Base-by-base conservation (phyloP, 2,888 invertebrate genomes). In the Pomacea canaliculata region DNA sequence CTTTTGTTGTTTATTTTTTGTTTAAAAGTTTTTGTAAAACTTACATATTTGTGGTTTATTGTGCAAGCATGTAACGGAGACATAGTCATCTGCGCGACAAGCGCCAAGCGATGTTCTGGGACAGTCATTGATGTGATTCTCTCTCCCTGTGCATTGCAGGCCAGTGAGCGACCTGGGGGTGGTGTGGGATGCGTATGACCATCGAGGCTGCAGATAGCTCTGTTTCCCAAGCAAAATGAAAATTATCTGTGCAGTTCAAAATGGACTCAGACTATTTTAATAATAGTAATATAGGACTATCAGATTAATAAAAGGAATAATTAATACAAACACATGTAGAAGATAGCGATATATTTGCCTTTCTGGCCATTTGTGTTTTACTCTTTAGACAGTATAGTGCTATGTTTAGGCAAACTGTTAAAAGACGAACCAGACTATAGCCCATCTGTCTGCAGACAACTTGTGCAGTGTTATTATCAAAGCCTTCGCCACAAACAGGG, bases 371-470 rank as follows among this genome's bases (percentile, higher is more conserved):
- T 37, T 37, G 3, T 37, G 3, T 37, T 37, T 37, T 37, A 37
- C 37, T 37, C 5, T 3, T 37, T 37, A 37, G 37, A 23, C 23
- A 37, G 37, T 37, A 37, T 37, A 37, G 37, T 37, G 37, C 37
- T 5, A 37, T 37, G 37, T 37, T 37, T 37, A 5, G 37, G 37
- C 37, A 37, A 37, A 37, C 37, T 37, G 37, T 37, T 37, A 37
- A 37, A n/a, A 13, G n/a, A 68, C 74, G 60, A 16, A 74, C 74
- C 12, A 67, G 7, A 23, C 72, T 48, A 78, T 78, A 77, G 71
- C 82, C 86, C 0, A 84, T 71, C 69, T 85, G 83, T 66, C 73
- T 76, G 76, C 87, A 87, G 10, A 82, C 80, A 0, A 87, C 84
- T 16, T 67, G 77, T 10, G 86, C 86, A 48, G 83, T 85, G 0